Evolutionary conservation across 2,113 vertebrate species (phyloP), one percentile per base, ranked within the genome.

Genomic region (Pyrgilauda ruficollis): DNA sequence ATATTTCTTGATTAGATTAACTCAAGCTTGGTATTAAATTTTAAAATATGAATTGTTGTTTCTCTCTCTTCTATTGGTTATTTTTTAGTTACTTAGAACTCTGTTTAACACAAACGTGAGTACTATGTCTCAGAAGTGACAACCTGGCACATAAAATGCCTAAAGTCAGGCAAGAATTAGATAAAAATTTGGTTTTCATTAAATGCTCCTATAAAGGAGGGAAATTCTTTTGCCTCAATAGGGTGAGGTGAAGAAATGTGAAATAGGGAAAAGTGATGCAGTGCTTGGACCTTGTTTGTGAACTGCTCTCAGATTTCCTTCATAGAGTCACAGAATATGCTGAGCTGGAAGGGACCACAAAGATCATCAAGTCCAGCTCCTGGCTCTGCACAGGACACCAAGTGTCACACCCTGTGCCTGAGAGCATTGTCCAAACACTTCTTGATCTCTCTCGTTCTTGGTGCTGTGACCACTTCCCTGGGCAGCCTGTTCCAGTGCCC

Each of bases 361-460:
- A 14, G 33, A 46, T 31, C 17, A 52, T 35, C 3, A 20, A 18
- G 27, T 37, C 30, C 56, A 62, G 1, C 8, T 62, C 13, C 37
- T 62, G 37, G 8, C 31, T 9, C 47, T 62, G 33, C 22, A 21
- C 6, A 43, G 6, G 31, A 35, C 46, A 35, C 8, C 26, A 30
- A 35, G 24, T 24, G 12, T 52, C 31, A 43, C 46, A 30, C 19
- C 15, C 2, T 20, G 15, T 13, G 12, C 55, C 28, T 41, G 23
- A 22, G 23, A 14, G 44, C 1, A 2, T 11, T 41, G 19, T 28
- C 11, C 15, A 22, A 59, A 28, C 0, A 0, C 35, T 64, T 43
- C 22, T 46, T 43, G 30, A 52, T 10, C 37, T 69, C 64, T 70
- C 27, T 37, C 43, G 23, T 23, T 4, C 26, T 30, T 52, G 46